Conservation (phyloP, 2,113 vertebrate species). For the Desmodus rotundus region DNA sequence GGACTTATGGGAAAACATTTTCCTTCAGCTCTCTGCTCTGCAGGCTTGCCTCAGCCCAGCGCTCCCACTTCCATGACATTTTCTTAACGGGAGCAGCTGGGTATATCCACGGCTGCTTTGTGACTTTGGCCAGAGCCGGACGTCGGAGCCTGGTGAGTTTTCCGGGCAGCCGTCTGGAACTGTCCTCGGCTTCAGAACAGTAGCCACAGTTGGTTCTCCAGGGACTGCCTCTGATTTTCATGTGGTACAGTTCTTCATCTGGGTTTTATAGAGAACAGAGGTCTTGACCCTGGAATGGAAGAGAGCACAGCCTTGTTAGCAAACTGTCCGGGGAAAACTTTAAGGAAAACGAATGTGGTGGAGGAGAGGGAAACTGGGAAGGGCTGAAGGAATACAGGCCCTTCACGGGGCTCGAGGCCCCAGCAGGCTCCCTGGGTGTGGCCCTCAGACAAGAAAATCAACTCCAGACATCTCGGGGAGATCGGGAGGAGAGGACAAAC, state of each 20-base stretch:
- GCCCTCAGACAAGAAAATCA: constrained; percentile 70
- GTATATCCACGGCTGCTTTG: not conserved
- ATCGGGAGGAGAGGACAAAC: constrained; percentile 55
- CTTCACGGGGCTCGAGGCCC: constrained; percentile 22
- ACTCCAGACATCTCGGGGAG: constrained; percentile 69
- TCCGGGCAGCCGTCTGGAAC: not conserved
- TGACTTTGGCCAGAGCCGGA: not conserved
- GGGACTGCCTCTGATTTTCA: constrained; percentile 15
- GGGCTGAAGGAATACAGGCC: constrained; percentile 1
- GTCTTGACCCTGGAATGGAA: constrained; percentile 52
- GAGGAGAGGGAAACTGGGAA: constrained; percentile 28
- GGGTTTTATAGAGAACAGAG: constrained; percentile 64
- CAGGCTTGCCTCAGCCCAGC: not conserved
- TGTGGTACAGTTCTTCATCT: not conserved
- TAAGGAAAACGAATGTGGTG: not conserved
- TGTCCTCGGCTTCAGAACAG: constrained; percentile 33
- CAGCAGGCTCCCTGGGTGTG: constrained; percentile 45
- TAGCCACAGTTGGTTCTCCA: not conserved
- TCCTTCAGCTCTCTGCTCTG: not conserved
- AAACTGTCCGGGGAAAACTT: constrained; percentile 16
- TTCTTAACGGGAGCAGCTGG: not conserved
- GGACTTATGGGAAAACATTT: not conserved
- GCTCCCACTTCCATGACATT: accelerated
- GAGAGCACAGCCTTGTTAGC: constrained; percentile 56
- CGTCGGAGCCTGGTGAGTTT: not conserved